These are phyloP conservation scores for Drosophila funebris DNA, from an alignment of 1,140 invertebrate genomes.

Conservation along the genomic window DNA sequence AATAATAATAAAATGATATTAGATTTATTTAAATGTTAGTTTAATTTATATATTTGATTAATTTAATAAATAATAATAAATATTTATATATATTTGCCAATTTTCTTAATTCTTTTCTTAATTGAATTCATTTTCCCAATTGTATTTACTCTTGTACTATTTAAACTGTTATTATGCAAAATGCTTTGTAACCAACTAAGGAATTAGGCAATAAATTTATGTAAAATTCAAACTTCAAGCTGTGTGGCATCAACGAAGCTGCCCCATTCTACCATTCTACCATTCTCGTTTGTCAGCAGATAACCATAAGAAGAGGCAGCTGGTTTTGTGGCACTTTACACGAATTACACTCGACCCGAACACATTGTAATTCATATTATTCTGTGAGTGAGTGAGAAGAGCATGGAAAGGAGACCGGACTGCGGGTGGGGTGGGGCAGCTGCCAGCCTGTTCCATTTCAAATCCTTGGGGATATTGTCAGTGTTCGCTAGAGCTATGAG, in stretches of 20 bases:
- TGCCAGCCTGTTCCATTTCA: constrained; percentile 35
- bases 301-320: not conserved
- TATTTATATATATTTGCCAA: not conserved
- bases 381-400: not conserved
- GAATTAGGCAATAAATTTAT: constrained; percentile 75
- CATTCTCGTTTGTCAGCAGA: not conserved
- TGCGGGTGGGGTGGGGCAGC: not conserved
- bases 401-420: not conserved
- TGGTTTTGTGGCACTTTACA: constrained; percentile 52
- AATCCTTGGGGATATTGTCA: constrained; percentile 44
- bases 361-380: constrained; percentile 79
- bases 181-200: constrained; percentile 31
- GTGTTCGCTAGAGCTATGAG: constrained; percentile 11
- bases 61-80: not conserved
- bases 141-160: not conserved
- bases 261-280: too few species aligned
- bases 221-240: constrained; percentile 54
- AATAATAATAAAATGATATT: too few species aligned
- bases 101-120: not conserved
- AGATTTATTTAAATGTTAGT: too few species aligned
- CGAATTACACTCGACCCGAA: constrained; percentile 65
- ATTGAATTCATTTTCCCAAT: not conserved
- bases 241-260: constrained; percentile 15
- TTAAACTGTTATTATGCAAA: constrained; percentile 36
- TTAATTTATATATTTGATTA: not conserved